These are phyloP conservation scores for Alloscopus bannaensis DNA, from an alignment of 2,888 invertebrate genomes.

Conservation along the genomic window DNA sequence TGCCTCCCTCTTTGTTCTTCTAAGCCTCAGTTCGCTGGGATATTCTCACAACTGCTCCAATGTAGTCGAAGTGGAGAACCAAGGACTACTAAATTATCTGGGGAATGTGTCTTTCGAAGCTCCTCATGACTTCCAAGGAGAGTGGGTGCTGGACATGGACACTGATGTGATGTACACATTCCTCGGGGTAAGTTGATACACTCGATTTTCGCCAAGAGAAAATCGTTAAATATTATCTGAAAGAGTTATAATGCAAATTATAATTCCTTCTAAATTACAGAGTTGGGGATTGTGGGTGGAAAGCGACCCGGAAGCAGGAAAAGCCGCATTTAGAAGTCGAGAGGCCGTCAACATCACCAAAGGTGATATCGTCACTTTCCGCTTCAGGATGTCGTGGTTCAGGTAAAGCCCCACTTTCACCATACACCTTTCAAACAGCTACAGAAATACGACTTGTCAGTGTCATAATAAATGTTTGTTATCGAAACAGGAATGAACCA, in stretches of 20 bases:
- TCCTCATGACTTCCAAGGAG: constrained; percentile 20
- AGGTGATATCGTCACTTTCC: constrained; percentile 17
- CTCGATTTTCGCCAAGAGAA: no score
- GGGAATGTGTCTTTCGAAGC: constrained; percentile 18
- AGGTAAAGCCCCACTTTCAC: no score
- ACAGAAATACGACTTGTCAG: no score
- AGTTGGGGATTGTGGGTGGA: constrained; percentile 30
- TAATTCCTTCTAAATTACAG: neutral
- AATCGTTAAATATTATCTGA: no score
- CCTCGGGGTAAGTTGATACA: constrained; percentile 27
- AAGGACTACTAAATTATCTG: constrained; percentile 26
- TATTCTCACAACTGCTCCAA: constrained; percentile 20
- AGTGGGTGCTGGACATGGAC: constrained; percentile 28
- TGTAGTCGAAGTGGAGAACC: constrained; percentile 6
- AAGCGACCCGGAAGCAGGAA: constrained; percentile 13
- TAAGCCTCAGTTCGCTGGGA: neutral
- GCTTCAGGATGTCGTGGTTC: constrained; percentile 29
- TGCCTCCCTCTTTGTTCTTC: no score
- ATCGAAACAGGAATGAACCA: neutral
- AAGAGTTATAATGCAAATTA: no score
- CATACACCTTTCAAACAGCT: no score
- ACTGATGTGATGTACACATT: constrained; percentile 39
- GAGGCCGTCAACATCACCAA: neutral
- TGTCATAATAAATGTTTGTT: no score
- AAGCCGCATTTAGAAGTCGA: constrained; percentile 14